Base-by-base conservation (phyloP, 2,888 invertebrate genomes). In the Leucoma salicis region DNA sequence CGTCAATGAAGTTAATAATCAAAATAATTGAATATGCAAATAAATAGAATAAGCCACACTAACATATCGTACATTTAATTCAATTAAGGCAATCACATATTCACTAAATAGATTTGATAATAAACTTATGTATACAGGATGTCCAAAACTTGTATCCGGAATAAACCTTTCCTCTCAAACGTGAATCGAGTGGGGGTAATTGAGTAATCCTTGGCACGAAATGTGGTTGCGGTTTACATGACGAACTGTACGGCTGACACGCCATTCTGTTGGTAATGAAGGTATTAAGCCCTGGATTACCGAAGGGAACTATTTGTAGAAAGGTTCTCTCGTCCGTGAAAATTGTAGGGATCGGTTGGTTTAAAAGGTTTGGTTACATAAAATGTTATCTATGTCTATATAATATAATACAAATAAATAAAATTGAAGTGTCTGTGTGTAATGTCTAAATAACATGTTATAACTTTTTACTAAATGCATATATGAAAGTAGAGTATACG, bases 171-270 rank as follows among this genome's bases (percentile, higher is more conserved):
- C 13, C 13, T 29, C 29, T 29, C 12, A 29, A 13, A 13, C 14
- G 14, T 12, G 13, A 29, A 13, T 29, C 13, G 13, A 13, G 12
- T 12, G 3, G 1, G 14, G 41, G 35, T 60, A 62, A 60, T 60
- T 59, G 60, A 59, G 63, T 59, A 59, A 60, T 60, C 56, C 35
- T 12, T 45, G 31, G 41, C 50, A 51, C 53, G 63, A 56, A 47
- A 51, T 44, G 52, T 21, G 43, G 42, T 32, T 46, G 32, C 38
- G 31, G 40, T 31, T 53, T 39, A 50, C 53, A 51, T 46, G 48
- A 49, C 50, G 41, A 59, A 60, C 62, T 62, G 49, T 53, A 31
- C 34, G 39, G 31, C 49, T 38, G 44, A 47, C 63, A 63, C 51
- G 60, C 57, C 15, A 53, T 53, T 53, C 43, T 34, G 42, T 36